Evolutionary conservation across 2,113 vertebrate genomes (phyloP).

Genomic region (Sorex fumeus): DNA sequence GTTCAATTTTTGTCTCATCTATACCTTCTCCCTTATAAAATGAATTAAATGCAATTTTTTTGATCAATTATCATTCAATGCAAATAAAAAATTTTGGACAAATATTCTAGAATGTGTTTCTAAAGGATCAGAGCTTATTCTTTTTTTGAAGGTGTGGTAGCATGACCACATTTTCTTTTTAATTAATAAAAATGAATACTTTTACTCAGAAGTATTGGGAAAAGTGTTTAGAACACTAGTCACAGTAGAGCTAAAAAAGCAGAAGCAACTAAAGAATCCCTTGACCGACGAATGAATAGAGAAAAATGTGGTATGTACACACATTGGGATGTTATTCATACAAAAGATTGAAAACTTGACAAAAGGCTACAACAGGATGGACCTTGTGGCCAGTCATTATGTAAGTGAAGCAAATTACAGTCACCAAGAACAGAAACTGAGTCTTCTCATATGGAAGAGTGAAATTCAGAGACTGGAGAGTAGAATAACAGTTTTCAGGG

Average conservation of each 20-base stretch:
- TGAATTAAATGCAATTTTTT: constrained; percentile 38
- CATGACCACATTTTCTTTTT: neutral
- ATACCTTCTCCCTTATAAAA: neutral
- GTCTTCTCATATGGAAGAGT: neutral
- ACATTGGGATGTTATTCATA: too few relatives aligned
- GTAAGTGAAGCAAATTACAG: too few relatives aligned
- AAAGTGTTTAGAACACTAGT: neutral
- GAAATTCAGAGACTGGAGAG: neutral
- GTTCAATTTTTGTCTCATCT: neutral
- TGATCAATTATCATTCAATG: too few relatives aligned
- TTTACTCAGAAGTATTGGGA: neutral
- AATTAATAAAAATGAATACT: constrained; percentile 10
- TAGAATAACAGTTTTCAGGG: neutral
- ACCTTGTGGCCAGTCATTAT: too few relatives aligned
- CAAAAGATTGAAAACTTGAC: too few relatives aligned
- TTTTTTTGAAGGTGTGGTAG: neutral
- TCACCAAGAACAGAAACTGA: too few relatives aligned
- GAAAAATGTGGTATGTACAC: too few relatives aligned
- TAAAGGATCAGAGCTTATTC: neutral
- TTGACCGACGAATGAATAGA: too few relatives aligned
- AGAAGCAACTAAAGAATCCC: too few relatives aligned
- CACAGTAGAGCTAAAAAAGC: too few relatives aligned
- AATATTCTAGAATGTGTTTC: neutral
- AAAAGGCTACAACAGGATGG: too few relatives aligned
- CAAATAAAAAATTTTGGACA: neutral